Evolutionary conservation across 1,140 invertebrate species (phyloP).

Genomic region (Plutomurus gul): DNA sequence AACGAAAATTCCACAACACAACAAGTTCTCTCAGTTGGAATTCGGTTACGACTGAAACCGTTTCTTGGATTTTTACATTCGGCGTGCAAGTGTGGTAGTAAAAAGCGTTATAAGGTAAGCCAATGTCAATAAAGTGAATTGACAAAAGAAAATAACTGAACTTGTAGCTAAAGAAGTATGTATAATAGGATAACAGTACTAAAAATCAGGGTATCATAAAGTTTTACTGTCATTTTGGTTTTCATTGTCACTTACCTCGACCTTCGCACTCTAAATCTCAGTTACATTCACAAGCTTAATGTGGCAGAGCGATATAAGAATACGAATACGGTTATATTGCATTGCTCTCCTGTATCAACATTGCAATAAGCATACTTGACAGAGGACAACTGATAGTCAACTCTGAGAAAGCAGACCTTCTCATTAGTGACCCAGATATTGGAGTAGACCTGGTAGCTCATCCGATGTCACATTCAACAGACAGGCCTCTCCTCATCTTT

Average conservation of each 20-base stretch:
- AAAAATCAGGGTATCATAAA: conserved; percentile 25
- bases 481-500: conserved; percentile 3
- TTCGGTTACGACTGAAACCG: background rate
- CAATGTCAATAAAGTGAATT: background rate
- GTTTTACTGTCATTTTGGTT: conserved; percentile 12
- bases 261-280: background rate
- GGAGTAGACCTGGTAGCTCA: background rate
- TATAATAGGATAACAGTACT: background rate
- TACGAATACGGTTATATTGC: background rate
- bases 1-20: background rate
- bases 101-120: background rate
- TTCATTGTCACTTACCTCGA: background rate
- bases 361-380: no score
- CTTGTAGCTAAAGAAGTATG: background rate
- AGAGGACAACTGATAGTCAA: background rate
- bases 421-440: conserved; percentile 29
- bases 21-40: background rate
- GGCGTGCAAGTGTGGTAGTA: background rate
- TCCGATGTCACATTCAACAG: conserved; percentile 5
- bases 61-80: background rate
- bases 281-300: background rate
- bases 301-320: background rate
- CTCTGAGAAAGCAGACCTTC: conserved; percentile 19
- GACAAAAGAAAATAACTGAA: background rate
- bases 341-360: no score